Base-by-base conservation (phyloP, 2,888 invertebrate genomes). In the Schrankia costaestrigalis region DNA sequence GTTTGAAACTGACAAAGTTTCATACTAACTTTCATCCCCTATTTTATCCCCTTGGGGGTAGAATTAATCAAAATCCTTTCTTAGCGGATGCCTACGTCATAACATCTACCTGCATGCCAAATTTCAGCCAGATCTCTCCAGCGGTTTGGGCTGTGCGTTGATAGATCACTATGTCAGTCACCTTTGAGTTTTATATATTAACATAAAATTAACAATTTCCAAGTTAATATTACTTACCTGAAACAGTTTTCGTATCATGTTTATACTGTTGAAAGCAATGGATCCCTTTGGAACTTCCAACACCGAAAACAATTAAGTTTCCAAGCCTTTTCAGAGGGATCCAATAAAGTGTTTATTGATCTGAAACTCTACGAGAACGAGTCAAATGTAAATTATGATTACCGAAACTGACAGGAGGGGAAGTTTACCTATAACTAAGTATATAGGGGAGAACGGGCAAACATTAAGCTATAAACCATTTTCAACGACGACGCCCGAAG, bases 401-500 rank as follows among this genome's bases (percentile, higher is more conserved):
- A 59, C 63, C 37, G 41, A 40, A 33, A 44, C 41, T 43, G 48
- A 27, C 31, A 55, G 53, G 46, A 68, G 71, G 77, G 78, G 72
- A 71, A 66, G 68, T 70, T 68, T 66, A 71, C 68, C 63, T 67
- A 73, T 57, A 56, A 53, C 41, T 53, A 48, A 69, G 68, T 78
- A 77, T 65, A 77, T 76, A 76, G 69, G 82, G 81, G 76, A 69
- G 72, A 69, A 61, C 65, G 64, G 63, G 71, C 75, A 82, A 85
- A 85, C 81, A 84, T 81, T 70, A 64, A 71, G 68, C 68, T 73
- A 71, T 74, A 78, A 80, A 80, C 76, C 79, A 69, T 78, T 79
- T 67, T 54, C 63, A 75, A 66, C 66, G 64, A 66, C 66, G 64
- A 72, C 69, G 81, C 82, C 72, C 73, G 67, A 66, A 74, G 84